Evolutionary conservation across 2,797 vertebrate genomes (phyloP).

Genomic region (Phyllotis vaccarum): DNA sequence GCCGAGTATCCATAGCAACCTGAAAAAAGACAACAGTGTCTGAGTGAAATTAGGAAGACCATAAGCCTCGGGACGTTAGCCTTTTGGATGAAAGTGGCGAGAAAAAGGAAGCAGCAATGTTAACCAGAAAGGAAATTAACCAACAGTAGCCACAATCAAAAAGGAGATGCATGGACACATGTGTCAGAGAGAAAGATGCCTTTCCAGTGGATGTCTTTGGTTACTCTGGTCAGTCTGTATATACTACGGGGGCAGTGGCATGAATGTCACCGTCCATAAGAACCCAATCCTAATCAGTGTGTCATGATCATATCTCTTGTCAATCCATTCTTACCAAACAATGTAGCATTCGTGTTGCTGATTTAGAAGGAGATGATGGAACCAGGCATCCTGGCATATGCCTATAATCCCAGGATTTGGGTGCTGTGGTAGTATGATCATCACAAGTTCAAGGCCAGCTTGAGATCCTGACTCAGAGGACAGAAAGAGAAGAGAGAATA

Average conservation of each 20-base stretch:
- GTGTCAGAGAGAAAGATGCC: not conserved
- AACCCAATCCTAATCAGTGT: not conserved
- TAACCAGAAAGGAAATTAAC: not conserved
- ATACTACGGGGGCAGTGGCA: not conserved
- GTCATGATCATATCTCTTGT: not conserved
- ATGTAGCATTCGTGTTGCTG: not conserved
- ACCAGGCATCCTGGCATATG: not conserved
- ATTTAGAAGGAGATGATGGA: not conserved
- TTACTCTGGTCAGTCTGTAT: not conserved
- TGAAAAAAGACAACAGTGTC: not conserved
- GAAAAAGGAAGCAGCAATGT: constrained; percentile 21
- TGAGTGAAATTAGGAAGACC: not conserved
- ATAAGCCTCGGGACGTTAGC: not conserved
- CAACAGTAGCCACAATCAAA: not conserved
- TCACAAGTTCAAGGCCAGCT: not conserved
- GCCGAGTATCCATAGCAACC: not conserved
- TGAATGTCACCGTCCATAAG: not conserved
- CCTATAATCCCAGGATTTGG: not conserved
- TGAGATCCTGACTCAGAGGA: not conserved
- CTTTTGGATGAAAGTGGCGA: not conserved
- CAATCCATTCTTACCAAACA: not conserved
- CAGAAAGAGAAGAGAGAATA: not conserved
- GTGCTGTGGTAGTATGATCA: not conserved
- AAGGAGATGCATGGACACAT: not conserved
- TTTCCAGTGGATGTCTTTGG: not conserved